Conservation (phyloP, 1,140 invertebrate species). For the Leguminivora glycinivorella region DNA sequence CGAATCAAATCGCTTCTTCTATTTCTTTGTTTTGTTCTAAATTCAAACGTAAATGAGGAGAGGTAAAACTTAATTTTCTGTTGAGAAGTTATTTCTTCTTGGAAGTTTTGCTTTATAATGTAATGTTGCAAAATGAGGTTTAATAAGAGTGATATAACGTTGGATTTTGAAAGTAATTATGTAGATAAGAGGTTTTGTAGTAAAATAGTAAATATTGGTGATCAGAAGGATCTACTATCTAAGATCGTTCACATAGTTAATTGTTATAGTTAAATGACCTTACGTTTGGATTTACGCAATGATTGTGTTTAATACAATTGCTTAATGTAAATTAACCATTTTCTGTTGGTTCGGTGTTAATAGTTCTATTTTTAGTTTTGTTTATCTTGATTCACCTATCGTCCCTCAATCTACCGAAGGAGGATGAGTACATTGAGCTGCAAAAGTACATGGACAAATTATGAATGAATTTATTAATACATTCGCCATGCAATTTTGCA, state of each 20-base stretch:
- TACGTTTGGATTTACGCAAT: constrained; percentile 1
- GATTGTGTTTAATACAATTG: constrained; percentile 1
- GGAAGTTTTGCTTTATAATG: neutral
- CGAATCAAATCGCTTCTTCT: neutral
- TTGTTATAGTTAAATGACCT: constrained; percentile 15
- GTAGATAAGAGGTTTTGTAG: neutral
- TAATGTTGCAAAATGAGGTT: neutral
- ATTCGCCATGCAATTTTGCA: too few relatives aligned
- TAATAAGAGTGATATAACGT: neutral
- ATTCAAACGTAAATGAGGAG: neutral
- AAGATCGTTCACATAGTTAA: constrained; percentile 13
- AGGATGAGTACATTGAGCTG: too few relatives aligned
- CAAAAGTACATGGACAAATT: too few relatives aligned
- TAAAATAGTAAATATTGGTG: neutral
- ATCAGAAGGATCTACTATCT: constrained; percentile 12
- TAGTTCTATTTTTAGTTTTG: neutral
- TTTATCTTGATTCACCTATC: neutral
- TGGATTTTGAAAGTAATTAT: neutral
- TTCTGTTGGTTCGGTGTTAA: neutral
- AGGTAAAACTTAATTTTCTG: neutral
- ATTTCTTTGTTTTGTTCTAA: neutral
- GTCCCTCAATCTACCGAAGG: too few relatives aligned
- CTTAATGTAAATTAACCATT: constrained; percentile 3
- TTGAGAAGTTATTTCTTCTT: neutral
- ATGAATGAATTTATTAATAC: too few relatives aligned